Conservation (phyloP, 2,113 vertebrate species). For the Clinocottus analis region DNA sequence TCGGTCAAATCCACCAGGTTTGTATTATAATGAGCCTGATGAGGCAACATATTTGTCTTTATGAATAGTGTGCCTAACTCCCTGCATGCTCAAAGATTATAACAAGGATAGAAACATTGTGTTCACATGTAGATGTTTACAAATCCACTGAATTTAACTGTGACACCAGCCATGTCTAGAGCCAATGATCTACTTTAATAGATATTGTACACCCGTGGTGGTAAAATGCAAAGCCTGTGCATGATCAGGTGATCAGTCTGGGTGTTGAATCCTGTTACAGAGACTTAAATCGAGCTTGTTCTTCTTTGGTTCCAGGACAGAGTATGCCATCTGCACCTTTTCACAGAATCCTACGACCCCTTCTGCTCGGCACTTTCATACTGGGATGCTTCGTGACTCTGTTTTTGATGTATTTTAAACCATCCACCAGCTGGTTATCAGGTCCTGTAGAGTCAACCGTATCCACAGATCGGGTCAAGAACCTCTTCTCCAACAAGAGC, state of each 20-base stretch:
- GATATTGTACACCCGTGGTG: neutral
- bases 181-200: neutral
- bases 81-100: neutral
- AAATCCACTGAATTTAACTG: neutral
- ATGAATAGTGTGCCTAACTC: neutral
- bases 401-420: constrained; percentile 97
- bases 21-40: constrained; percentile 28
- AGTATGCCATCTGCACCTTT: constrained; percentile 94
- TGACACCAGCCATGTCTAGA: constrained; percentile 5
- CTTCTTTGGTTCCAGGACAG: constrained; percentile 85
- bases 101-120: constrained; percentile 1
- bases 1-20: constrained; percentile 79
- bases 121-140: constrained; percentile 8
- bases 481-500: constrained; percentile 88
- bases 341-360: constrained; percentile 95
- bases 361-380: constrained; percentile 90
- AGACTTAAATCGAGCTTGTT: constrained; percentile 10
- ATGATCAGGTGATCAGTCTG: neutral
- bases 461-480: constrained; percentile 91
- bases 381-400: constrained; percentile 95
- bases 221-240: neutral
- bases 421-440: constrained; percentile 93
- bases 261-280: neutral
- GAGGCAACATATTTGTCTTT: neutral
- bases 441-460: constrained; percentile 92